Conservation (phyloP, 1,140 invertebrate genomes). For the Brachionus manjavacas region DNA sequence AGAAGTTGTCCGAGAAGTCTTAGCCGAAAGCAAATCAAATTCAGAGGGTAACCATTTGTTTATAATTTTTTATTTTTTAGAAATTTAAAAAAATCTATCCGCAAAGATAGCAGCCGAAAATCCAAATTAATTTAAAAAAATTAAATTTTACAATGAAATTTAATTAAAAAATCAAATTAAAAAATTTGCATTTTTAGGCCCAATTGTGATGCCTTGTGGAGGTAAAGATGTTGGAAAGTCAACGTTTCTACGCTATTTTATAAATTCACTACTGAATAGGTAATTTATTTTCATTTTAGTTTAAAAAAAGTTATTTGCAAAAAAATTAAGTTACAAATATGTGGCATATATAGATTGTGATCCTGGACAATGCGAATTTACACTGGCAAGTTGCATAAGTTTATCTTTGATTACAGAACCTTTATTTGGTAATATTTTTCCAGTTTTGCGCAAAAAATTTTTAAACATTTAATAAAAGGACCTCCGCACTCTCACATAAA, state of each 20-base stretch:
- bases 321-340: not conserved
- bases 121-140: too few species aligned
- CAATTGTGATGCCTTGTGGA: conserved; percentile 17
- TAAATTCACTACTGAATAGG: conserved; percentile 17
- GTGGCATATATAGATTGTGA: conserved; percentile 34
- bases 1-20: not conserved
- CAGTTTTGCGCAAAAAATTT: not conserved
- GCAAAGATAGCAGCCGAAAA: too few species aligned
- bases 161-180: not conserved
- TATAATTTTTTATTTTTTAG: not conserved
- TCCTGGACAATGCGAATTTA: conserved; percentile 43
- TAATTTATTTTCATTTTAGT: not conserved
- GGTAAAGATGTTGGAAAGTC: conserved; percentile 42
- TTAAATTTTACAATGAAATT: not conserved
- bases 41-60: not conserved
- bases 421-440: not conserved
- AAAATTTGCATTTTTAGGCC: not conserved
- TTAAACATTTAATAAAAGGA: not conserved
- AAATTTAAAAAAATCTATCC: not conserved
- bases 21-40: not conserved
- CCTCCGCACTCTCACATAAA: conserved; percentile 27
- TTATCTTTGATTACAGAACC: not conserved
- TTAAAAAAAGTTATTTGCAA: not conserved
- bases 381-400: conserved; percentile 9
- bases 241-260: conserved; percentile 32